phyloP scores from a whole-genome alignment of 2,888 invertebrate species.

The Therioaphis trifolii region DNA sequence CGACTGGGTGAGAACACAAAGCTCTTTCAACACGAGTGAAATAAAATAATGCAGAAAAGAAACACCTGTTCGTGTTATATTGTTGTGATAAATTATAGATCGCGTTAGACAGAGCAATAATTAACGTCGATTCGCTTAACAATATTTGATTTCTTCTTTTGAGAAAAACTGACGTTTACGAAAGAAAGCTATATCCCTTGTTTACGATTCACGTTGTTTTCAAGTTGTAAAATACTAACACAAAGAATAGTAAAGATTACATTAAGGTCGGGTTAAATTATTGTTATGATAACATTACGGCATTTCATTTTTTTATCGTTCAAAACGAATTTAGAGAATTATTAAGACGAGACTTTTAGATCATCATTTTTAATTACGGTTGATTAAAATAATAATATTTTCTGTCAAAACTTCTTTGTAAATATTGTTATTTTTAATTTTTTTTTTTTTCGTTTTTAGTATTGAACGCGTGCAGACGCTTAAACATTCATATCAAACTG shows the following conservation, averaged over 20 bases:
- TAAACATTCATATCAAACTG: no score
- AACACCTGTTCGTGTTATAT: no score
- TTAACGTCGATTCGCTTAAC: no score
- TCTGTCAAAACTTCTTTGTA: constrained; percentile 37
- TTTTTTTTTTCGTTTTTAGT: not conserved
- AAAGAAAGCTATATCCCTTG: not conserved
- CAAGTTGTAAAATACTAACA: no score
- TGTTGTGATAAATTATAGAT: no score
- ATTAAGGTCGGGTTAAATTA: not conserved
- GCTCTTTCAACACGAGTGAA: no score
- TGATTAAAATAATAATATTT: constrained; percentile 25
- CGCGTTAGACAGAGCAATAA: no score
- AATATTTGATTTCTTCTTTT: not conserved
- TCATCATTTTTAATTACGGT: constrained; percentile 34
- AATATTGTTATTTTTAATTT: not conserved
- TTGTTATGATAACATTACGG: no score
- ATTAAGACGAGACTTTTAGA: constrained; percentile 1
- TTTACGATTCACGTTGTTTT: no score
- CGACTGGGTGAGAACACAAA: not conserved
- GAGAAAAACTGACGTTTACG: not conserved
- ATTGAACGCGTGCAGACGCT: no score
- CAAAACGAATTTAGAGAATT: constrained; percentile 8
- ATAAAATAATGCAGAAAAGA: no score
- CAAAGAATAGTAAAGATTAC: no score
- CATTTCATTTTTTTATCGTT: not conserved